These are phyloP conservation scores for Drosophila athabasca DNA, from an alignment of 1,140 invertebrate species.

Conservation along the genomic window DNA sequence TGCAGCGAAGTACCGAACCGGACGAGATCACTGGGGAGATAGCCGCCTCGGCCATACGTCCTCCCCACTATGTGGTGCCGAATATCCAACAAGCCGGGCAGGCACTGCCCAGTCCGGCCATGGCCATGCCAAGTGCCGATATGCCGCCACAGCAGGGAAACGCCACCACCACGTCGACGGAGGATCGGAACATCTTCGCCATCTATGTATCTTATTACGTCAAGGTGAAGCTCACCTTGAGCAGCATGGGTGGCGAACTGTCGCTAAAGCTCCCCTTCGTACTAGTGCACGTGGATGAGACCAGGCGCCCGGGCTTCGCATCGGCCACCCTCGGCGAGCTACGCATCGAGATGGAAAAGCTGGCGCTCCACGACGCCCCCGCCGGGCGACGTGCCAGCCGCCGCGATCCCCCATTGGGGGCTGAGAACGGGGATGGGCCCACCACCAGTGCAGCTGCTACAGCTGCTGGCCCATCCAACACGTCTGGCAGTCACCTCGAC, in stretches of 20 bases:
- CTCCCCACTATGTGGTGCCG: constrained; percentile 66
- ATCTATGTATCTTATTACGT: constrained; percentile 96
- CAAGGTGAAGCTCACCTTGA: constrained; percentile 91
- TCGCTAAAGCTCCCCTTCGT: constrained; percentile 92
- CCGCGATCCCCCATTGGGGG: neutral
- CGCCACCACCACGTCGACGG: constrained; percentile 40
- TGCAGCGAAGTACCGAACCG: constrained; percentile 80
- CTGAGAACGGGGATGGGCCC: constrained; percentile 41
- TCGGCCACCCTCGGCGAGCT: constrained; percentile 51
- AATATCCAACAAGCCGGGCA: constrained; percentile 45
- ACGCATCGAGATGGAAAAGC: constrained; percentile 61
- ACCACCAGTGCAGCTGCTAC: constrained; percentile 63
- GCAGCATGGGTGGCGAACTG: constrained; percentile 91
- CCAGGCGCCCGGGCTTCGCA: constrained; percentile 37
- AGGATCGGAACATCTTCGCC: constrained; percentile 93
- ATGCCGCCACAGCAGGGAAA: neutral
- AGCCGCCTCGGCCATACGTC: constrained; percentile 77
- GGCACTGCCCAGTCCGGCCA: constrained; percentile 57
- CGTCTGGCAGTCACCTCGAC: constrained; percentile 31
- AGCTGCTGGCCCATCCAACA: constrained; percentile 2
- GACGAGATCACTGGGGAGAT: constrained; percentile 78
- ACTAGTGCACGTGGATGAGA: constrained; percentile 84
- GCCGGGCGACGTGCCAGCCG: constrained; percentile 44
- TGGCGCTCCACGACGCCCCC: constrained; percentile 70
- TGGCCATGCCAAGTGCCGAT: constrained; percentile 25